These are phyloP conservation scores for Australoheros facetus DNA, from an alignment of 2,797 vertebrate species.

Conservation along the genomic window DNA sequence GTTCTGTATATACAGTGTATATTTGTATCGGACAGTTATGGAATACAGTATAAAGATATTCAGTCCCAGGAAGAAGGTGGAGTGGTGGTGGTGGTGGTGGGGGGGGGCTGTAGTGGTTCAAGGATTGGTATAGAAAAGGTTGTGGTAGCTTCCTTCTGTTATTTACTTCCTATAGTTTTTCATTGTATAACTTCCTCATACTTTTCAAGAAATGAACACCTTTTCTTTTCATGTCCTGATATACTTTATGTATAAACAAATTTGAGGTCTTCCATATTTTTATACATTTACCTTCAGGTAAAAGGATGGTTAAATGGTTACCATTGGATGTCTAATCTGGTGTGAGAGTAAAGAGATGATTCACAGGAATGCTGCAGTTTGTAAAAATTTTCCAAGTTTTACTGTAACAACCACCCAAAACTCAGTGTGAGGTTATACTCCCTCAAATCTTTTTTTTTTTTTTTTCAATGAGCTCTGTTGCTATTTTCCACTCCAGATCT, in stretches of 20 bases:
- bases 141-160: background rate
- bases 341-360: slow-evolving; percentile 35
- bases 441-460: background rate
- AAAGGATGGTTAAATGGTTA: slow-evolving; percentile 26
- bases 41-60: background rate
- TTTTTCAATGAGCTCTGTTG: slow-evolving; percentile 30
- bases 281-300: slow-evolving; percentile 31
- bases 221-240: background rate
- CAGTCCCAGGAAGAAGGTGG: background rate
- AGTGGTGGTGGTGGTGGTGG: background rate
- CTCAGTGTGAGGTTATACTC: slow-evolving; percentile 27
- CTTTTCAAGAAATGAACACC: slow-evolving; percentile 1
- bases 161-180: background rate
- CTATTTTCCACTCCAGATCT: slow-evolving; percentile 43
- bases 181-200: background rate
- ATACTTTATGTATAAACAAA: slow-evolving; percentile 15
- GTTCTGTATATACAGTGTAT: slow-evolving; percentile 6
- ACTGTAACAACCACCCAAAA: slow-evolving; percentile 35
- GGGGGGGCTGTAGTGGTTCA: background rate
- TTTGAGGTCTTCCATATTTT: slow-evolving; percentile 6
- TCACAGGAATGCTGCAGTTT: slow-evolving; percentile 39
- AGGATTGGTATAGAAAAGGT: background rate
- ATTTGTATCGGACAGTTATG: slow-evolving; percentile 18
- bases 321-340: slow-evolving; percentile 24
- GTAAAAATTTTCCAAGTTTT: slow-evolving; percentile 24